Conservation (phyloP, 2,113 vertebrate species). For the Xyliphius kryptos region DNA sequence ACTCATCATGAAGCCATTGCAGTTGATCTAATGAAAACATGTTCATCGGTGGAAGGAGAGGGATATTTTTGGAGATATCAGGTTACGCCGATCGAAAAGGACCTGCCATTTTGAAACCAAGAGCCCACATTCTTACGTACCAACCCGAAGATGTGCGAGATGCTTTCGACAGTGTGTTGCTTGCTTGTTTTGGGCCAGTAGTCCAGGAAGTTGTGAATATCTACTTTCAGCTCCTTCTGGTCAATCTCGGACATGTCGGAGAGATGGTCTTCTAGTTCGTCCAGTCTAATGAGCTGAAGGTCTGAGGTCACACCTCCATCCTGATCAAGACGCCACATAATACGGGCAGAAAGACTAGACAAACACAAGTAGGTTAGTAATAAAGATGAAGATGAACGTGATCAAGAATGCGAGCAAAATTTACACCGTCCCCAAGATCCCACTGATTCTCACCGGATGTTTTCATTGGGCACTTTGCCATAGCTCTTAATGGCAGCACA, state of each 20-base stretch:
- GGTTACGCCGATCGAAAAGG: no score
- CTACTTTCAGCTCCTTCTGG: slow-evolving; percentile 73
- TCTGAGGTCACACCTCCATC: slow-evolving; percentile 78
- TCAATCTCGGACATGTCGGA: slow-evolving; percentile 77
- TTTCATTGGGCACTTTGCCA: slow-evolving; percentile 79
- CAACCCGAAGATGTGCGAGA: slow-evolving; percentile 88
- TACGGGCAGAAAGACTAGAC: slow-evolving; percentile 76
- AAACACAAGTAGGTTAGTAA: no score
- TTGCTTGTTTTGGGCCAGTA: slow-evolving; percentile 81
- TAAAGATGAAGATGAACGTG: no score
- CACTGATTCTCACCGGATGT: slow-evolving; percentile 74
- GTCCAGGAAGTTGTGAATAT: slow-evolving; percentile 85
- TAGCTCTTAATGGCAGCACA: slow-evolving; percentile 78
- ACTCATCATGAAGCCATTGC: slow-evolving; percentile 89
- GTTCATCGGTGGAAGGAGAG: not conserved
- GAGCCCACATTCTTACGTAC: no score
- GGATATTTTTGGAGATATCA: no score
- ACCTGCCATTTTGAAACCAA: no score
- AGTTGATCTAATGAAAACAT: slow-evolving; percentile 71
- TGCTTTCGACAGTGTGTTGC: slow-evolving; percentile 76
- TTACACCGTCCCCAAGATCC: not conserved
- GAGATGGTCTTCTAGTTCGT: slow-evolving; percentile 86
- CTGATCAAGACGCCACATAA: slow-evolving; percentile 86
- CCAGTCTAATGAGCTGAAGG: slow-evolving; percentile 77
- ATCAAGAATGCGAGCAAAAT: no score